phyloP scores from a whole-genome alignment of 2,797 vertebrate species.

The Enteromius fasciolatus region DNA sequence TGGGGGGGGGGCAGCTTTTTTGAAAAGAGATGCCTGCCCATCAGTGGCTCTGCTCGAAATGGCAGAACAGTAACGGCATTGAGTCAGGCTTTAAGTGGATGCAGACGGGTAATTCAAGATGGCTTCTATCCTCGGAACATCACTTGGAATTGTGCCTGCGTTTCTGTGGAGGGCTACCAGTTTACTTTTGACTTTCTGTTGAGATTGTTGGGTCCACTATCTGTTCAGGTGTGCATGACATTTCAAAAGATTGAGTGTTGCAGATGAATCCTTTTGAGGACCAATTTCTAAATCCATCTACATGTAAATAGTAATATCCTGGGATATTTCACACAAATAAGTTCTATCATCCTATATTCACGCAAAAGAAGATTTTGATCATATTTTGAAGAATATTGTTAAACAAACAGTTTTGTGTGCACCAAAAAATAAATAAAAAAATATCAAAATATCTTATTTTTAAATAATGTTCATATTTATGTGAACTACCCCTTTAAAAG shows the following conservation, averaged over 20 bases:
- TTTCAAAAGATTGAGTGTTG: not conserved
- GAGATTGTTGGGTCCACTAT: constrained; percentile 43
- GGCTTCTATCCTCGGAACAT: constrained; percentile 72
- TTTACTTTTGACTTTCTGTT: constrained; percentile 39
- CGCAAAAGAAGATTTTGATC: not conserved
- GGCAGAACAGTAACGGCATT: constrained; percentile 70
- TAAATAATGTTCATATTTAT: too few species aligned
- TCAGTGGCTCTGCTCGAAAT: constrained; percentile 67
- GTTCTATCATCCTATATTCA: not conserved
- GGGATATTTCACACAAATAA: too few species aligned
- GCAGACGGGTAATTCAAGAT: constrained; percentile 82
- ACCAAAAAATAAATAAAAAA: too few species aligned
- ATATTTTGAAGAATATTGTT: not conserved
- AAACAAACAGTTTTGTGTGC: too few species aligned
- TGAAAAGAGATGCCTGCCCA: constrained; percentile 64
- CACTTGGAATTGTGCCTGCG: constrained; percentile 69
- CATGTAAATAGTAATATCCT: not conserved
- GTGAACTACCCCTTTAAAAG: too few species aligned
- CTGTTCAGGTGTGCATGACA: constrained; percentile 12
- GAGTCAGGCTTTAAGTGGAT: constrained; percentile 71
- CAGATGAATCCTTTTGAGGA: not conserved
- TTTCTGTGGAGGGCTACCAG: constrained; percentile 51
- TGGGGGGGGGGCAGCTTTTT: constrained; percentile 53
- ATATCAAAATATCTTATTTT: too few species aligned
- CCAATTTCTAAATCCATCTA: not conserved